Conservation (phyloP, 2,113 vertebrate genomes). For the Sterrhoptilus dennistouni region DNA sequence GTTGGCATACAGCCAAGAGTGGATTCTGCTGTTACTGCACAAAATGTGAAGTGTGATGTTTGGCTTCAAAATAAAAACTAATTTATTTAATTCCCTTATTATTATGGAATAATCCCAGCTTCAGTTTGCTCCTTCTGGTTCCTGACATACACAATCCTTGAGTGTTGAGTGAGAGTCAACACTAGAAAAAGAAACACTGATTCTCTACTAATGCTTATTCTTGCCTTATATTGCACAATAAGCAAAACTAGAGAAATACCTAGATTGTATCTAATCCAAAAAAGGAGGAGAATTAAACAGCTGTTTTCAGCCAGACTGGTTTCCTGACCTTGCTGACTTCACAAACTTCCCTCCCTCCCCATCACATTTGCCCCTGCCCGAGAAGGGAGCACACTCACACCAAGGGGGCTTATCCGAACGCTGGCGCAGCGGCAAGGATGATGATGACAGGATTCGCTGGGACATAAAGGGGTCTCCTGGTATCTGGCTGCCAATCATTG, state of each 20-base stretch:
- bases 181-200: background rate
- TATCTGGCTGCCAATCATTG: constrained; percentile 81
- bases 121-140: background rate
- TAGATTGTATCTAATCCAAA: background rate
- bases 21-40: background rate
- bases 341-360: background rate
- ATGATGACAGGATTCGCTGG: constrained; percentile 85
- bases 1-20: background rate
- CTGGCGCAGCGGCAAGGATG: constrained; percentile 80
- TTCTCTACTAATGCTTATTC: background rate
- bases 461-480: constrained; percentile 85
- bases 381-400: constrained; percentile 83
- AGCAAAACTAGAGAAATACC: background rate
- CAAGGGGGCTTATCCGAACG: constrained; percentile 91
- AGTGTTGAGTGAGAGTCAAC: background rate
- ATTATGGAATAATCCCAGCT: background rate
- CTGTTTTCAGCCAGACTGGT: background rate
- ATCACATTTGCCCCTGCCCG: background rate
- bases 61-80: background rate
- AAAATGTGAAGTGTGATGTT: background rate
- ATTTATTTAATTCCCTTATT: background rate
- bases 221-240: background rate
- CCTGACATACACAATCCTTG: background rate
- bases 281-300: background rate
- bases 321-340: background rate